These are phyloP conservation scores for Sorex fumeus DNA, from an alignment of 2,113 vertebrate genomes.

Conservation along the genomic window DNA sequence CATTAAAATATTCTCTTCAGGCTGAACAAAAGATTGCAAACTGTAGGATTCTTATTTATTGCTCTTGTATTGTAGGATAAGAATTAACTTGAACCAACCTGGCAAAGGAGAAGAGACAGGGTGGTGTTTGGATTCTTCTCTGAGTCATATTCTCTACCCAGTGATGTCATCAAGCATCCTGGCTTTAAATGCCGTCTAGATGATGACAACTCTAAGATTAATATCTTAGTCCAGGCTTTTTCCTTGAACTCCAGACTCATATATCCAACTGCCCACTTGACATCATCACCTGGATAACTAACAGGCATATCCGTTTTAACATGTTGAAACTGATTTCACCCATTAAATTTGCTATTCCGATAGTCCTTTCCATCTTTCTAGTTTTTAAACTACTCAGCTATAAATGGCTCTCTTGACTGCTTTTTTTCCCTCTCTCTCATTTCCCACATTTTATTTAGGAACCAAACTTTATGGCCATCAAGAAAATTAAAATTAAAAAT, in stretches of 20 bases:
- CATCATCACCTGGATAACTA: conserved; percentile 45
- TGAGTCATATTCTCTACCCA: neutral
- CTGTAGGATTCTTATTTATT: conserved; percentile 62
- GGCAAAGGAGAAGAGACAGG: neutral
- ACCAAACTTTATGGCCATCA: neutral
- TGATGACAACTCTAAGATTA: conserved; percentile 68
- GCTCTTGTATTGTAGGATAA: neutral
- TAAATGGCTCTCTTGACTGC: neutral
- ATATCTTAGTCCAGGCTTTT: conserved; percentile 40
- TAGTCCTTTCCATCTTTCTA: neutral
- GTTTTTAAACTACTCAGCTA: neutral
- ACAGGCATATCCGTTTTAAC: conserved; percentile 47
- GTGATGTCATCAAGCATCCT: conserved; percentile 31
- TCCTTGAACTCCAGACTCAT: conserved; percentile 62
- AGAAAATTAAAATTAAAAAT: conserved; percentile 38
- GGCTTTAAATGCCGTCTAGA: conserved; percentile 48
- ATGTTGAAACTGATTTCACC: conserved; percentile 32
- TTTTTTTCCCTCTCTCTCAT: neutral
- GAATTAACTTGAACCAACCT: conserved; percentile 27
- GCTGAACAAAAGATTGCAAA: conserved; percentile 55
- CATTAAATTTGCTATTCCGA: neutral
- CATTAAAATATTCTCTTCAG: conserved; percentile 59
- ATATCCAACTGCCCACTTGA: conserved; percentile 16
- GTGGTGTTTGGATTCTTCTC: neutral
- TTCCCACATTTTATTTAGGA: neutral